Percentiles rank a stretch among this genome's conserved stretches.
Evolutionary conservation across 2,888 invertebrate genomes (phyloP).

Genomic region (Scaptomyza tumidula): DNA sequence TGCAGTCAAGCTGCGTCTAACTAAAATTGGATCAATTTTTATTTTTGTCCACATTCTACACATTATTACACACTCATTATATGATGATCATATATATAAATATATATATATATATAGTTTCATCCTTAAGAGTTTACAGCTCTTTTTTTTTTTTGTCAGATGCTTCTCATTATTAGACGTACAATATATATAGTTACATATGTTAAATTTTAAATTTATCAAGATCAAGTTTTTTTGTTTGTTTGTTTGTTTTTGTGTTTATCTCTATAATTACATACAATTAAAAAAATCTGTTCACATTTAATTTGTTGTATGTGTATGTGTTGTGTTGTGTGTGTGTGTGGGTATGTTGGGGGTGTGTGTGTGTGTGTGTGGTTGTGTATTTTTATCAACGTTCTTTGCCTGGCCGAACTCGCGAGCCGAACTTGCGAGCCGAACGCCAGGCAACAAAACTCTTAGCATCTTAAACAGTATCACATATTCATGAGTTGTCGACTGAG

Average conservation of each 20-base stretch:
- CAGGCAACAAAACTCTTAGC: conserved; percentile 77
- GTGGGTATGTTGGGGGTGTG: conserved; percentile 20
- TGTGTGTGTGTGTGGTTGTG: conserved; percentile 46
- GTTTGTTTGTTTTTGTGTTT: conserved; percentile 55
- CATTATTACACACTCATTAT: conserved; percentile 13
- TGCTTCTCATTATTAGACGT: conserved; percentile 49
- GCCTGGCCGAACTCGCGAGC: conserved; percentile 9
- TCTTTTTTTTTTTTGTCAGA: conserved; percentile 18
- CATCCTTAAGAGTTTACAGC: conserved; percentile 12
- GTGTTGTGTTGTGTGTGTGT: conserved; percentile 17
- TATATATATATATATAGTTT: not conserved
- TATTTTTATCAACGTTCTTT: conserved; percentile 65
- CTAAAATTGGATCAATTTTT: conserved; percentile 72
- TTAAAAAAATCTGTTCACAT: conserved; percentile 75
- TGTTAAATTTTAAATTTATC: conserved; percentile 74
- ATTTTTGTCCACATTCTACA: conserved; percentile 13
- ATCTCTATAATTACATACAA: conserved; percentile 67
- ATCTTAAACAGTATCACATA: conserved; percentile 83
- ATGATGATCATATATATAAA: conserved; percentile 5
- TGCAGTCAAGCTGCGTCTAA: conserved; percentile 79
- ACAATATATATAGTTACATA: conserved; percentile 13
- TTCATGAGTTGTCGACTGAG: conserved; percentile 82
- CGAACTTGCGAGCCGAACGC: conserved; percentile 42
- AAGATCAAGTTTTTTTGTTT: conserved; percentile 70
- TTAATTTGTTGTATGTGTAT: conserved; percentile 40